Evolutionary conservation across 2,888 invertebrate genomes (phyloP).

Genomic region (Dorcus hopei): DNA sequence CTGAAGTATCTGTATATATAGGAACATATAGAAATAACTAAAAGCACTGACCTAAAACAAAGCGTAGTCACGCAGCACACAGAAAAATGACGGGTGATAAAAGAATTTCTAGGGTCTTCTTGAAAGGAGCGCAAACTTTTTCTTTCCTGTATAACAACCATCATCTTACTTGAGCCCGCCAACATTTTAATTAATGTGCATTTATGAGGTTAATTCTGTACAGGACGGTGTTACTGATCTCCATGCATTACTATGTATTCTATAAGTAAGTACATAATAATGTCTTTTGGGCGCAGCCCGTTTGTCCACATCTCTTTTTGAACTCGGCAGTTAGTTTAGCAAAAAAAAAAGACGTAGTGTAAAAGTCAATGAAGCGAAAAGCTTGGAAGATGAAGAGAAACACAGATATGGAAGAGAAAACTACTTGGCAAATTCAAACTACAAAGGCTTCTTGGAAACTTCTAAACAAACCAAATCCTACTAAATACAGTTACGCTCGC

Average conservation of each 20-base stretch:
- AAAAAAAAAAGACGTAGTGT: no score
- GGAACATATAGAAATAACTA: constrained; percentile 31
- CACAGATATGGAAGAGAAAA: constrained; percentile 6
- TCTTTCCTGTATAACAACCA: constrained; percentile 56
- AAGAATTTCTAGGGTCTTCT: constrained; percentile 72
- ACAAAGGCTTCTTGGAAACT: constrained; percentile 14
- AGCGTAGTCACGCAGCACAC: constrained; percentile 61
- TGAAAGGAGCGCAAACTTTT: constrained; percentile 71
- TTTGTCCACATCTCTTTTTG: not conserved
- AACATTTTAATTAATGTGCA: constrained; percentile 1
- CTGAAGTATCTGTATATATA: no score
- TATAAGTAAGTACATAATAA: not conserved
- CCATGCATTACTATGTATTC: constrained; percentile 22
- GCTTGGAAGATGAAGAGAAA: not conserved
- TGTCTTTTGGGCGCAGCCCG: not conserved
- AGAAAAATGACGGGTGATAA: constrained; percentile 75
- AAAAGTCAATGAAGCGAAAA: not conserved
- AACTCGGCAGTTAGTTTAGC: no score
- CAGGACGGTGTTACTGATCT: constrained; percentile 21
- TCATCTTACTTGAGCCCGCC: constrained; percentile 48
- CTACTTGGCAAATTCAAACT: constrained; percentile 16
- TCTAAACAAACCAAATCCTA: constrained; percentile 11
- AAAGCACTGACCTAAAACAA: constrained; percentile 48
- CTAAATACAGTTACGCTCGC: constrained; percentile 39
- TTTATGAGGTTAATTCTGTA: constrained; percentile 7